phyloP scores from a whole-genome alignment of 2,797 vertebrate genomes.

The Tragopan temminckii region DNA sequence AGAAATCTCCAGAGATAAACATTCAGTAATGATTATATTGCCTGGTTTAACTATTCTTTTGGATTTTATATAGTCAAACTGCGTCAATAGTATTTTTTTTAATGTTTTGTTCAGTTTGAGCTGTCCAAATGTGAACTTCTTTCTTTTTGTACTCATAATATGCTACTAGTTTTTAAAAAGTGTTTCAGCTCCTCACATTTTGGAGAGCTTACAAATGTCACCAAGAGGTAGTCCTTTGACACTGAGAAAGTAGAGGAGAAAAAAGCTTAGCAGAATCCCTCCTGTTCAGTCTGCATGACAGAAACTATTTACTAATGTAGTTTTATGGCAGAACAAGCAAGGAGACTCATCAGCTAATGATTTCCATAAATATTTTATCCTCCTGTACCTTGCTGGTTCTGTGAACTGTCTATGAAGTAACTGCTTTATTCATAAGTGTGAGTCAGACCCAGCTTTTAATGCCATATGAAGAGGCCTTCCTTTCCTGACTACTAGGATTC shows the following conservation, averaged over 20 bases:
- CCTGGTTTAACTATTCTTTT: neutral
- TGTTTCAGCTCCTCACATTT: neutral
- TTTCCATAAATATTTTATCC: slow-evolving; percentile 4
- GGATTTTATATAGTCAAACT: neutral
- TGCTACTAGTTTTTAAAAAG: neutral
- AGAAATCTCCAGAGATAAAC: neutral
- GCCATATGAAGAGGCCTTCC: neutral
- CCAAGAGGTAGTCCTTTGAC: neutral
- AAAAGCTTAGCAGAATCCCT: neutral
- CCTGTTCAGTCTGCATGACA: neutral
- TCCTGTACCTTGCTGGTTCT: neutral
- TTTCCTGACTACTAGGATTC: neutral
- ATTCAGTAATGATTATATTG: neutral
- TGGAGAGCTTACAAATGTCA: neutral
- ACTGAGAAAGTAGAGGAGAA: neutral
- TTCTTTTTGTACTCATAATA: neutral
- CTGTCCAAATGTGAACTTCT: neutral
- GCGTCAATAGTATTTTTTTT: neutral
- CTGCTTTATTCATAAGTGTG: neutral
- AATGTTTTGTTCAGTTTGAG: neutral
- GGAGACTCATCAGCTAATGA: neutral
- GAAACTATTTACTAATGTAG: neutral
- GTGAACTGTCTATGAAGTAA: neutral
- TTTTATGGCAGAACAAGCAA: neutral
- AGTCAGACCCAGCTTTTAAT: slow-evolving; percentile 38